Conservation (phyloP, 2,113 vertebrate species). For the Corvus cornix region DNA sequence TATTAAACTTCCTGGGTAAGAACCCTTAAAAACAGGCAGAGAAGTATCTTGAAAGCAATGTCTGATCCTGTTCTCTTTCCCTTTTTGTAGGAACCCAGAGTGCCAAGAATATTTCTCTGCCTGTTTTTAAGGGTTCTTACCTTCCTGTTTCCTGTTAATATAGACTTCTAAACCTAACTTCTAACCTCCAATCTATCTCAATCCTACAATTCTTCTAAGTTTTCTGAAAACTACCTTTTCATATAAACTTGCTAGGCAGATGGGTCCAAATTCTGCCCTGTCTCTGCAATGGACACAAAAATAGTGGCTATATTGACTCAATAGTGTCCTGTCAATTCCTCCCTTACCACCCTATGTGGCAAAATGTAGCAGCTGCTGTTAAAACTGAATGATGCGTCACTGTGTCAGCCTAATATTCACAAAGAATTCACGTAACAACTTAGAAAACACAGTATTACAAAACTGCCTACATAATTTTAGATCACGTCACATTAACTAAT, state of each 20-base stretch:
- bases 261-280: neutral
- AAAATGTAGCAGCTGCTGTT: neutral
- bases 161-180: neutral
- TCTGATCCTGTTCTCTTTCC: no score
- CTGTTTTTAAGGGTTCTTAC: no score
- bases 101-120: no score
- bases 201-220: neutral
- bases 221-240: neutral
- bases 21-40: no score
- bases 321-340: neutral
- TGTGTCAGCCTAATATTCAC: neutral
- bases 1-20: neutral
- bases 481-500: neutral
- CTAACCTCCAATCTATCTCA: neutral
- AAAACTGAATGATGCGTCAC: neutral
- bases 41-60: no score
- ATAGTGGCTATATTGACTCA: neutral
- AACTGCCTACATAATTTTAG: neutral
- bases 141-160: neutral
- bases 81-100: no score
- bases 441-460: neutral
- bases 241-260: neutral
- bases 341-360: neutral
- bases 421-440: neutral
- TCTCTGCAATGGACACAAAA: neutral